Conservation (phyloP, 2,113 vertebrate species). For the Rhodinocichla rosea region DNA sequence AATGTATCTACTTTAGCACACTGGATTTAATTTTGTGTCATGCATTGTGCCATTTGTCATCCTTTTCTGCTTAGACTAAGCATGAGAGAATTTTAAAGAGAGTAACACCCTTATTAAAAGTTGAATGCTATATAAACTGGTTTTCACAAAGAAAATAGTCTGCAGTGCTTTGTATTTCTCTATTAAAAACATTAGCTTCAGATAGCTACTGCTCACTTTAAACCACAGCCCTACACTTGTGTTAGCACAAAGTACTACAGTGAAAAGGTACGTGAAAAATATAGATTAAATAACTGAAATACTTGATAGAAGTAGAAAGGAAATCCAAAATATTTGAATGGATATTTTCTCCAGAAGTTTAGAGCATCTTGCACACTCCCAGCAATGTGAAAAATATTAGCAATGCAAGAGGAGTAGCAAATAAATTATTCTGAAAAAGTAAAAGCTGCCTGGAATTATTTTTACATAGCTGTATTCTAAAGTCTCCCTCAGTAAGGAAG, state of each 20-base stretch:
- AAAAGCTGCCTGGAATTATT: slow-evolving; percentile 35
- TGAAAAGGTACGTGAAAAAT: neutral
- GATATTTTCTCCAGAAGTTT: neutral
- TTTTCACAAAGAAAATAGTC: neutral
- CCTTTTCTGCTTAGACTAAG: neutral
- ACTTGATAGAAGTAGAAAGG: neutral
- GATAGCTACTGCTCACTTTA: neutral
- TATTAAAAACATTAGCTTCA: neutral
- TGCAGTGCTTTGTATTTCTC: neutral
- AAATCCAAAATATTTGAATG: neutral
- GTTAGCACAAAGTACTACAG: neutral
- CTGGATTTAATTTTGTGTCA: neutral
- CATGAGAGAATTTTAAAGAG: neutral
- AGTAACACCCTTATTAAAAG: neutral
- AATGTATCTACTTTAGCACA: neutral
- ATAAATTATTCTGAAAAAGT: slow-evolving; percentile 34
- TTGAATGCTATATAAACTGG: neutral
- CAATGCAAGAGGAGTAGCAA: neutral
- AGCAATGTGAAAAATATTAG: slow-evolving; percentile 6
- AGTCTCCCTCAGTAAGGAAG: neutral
- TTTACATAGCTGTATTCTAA: slow-evolving; percentile 11
- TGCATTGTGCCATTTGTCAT: neutral
- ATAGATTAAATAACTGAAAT: neutral
- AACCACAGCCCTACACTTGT: neutral
- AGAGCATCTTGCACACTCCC: neutral